phyloP scores from a whole-genome alignment of 2,797 vertebrate genomes.

The Gephyroberyx darwinii region DNA sequence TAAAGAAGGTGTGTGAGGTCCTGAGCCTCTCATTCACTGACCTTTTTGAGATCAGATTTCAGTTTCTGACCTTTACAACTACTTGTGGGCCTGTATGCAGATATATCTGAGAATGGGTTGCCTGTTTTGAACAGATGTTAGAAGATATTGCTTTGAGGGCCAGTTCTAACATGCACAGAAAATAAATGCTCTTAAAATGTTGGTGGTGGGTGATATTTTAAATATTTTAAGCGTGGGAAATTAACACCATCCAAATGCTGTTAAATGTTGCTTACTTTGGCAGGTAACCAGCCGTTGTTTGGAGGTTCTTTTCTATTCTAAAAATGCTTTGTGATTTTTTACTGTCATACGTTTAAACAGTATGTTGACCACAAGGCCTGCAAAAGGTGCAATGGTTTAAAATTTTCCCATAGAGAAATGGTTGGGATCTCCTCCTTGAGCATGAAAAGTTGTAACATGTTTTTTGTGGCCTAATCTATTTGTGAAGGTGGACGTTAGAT shows the following conservation, averaged over 20 bases:
- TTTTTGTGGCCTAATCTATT: constrained; percentile 2
- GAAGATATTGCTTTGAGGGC: background rate
- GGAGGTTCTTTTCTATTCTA: background rate
- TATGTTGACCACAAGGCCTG: background rate
- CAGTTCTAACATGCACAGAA: background rate
- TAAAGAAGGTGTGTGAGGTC: constrained; percentile 47
- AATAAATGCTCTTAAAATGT: background rate
- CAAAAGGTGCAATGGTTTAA: background rate
- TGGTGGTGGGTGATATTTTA: background rate
- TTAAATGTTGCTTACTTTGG: constrained; percentile 1
- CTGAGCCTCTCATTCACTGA: constrained; percentile 49
- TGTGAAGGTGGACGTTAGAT: constrained; percentile 24
- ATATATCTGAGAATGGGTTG: constrained; percentile 28
- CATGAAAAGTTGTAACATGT: background rate
- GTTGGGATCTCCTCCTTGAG: background rate
- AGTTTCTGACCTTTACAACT: constrained; percentile 60
- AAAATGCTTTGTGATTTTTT: background rate
- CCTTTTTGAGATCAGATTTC: constrained; percentile 67
- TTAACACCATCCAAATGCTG: background rate
- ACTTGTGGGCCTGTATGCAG: constrained; percentile 42
- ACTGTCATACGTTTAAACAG: background rate
- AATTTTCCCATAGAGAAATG: background rate
- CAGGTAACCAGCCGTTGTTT: constrained; percentile 24
- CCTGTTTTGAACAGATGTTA: constrained; percentile 25
- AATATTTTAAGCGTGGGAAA: background rate